phyloP scores from a whole-genome alignment of 2,888 invertebrate species.

The Abscondita cerata region DNA sequence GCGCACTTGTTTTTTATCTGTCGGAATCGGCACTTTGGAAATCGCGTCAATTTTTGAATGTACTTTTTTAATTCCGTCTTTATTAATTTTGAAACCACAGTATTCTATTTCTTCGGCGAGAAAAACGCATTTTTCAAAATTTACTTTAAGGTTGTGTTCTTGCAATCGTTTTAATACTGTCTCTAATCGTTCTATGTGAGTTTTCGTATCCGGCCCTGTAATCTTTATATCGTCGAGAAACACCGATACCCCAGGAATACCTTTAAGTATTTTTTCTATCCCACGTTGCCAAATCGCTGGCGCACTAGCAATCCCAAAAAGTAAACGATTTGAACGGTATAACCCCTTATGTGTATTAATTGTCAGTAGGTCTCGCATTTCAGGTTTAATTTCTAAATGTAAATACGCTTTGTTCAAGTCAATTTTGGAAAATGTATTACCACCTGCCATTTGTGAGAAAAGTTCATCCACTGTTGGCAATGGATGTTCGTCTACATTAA shows the following conservation, averaged over 20 bases:
- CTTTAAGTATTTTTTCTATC: not conserved
- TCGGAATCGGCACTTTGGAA: too few species aligned
- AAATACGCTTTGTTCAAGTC: slow-evolving; percentile 50
- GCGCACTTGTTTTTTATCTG: not conserved
- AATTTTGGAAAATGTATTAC: slow-evolving; percentile 38
- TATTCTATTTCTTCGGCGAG: too few species aligned
- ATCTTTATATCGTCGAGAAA: not conserved
- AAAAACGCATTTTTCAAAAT: not conserved
- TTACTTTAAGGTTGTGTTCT: not conserved
- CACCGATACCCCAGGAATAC: not conserved
- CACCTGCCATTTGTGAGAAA: slow-evolving; percentile 39
- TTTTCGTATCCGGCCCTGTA: not conserved
- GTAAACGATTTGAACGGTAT: slow-evolving; percentile 45
- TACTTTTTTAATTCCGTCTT: too few species aligned
- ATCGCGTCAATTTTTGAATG: too few species aligned
- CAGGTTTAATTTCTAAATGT: slow-evolving; percentile 48
- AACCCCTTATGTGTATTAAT: slow-evolving; percentile 50
- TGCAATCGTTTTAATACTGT: not conserved
- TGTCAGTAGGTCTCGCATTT: slow-evolving; percentile 47
- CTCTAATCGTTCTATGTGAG: not conserved
- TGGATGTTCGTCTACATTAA: not conserved
- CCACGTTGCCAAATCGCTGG: not conserved
- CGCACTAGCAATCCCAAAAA: slow-evolving; percentile 45
- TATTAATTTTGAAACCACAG: too few species aligned
- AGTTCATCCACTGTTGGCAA: slow-evolving; percentile 18